Percentiles rank a stretch among this genome's conserved stretches.
phyloP scores from a whole-genome alignment of 2,113 vertebrate genomes.

The Anthoscopus minutus region DNA sequence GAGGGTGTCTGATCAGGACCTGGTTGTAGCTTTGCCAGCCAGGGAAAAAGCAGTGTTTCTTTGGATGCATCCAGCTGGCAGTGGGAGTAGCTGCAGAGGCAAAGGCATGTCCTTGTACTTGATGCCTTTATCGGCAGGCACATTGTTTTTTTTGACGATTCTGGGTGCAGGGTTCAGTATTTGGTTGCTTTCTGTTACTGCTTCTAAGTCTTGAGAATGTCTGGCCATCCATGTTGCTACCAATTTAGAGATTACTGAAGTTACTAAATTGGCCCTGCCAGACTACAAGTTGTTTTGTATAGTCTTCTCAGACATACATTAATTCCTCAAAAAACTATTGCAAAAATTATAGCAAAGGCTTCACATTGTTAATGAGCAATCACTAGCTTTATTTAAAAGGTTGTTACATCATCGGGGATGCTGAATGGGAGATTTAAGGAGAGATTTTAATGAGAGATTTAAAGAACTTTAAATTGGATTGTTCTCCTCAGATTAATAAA shows the following conservation, averaged over 20 bases:
- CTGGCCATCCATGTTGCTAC: neutral
- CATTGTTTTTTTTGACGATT: neutral
- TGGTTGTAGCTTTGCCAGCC: neutral
- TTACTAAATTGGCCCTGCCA: neutral
- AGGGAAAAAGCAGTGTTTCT: neutral
- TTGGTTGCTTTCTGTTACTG: neutral
- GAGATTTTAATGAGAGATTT: neutral
- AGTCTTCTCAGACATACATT: neutral
- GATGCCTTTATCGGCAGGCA: neutral
- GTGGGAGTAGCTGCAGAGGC: neutral
- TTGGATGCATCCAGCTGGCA: neutral
- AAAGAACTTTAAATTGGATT: neutral
- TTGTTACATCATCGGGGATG: neutral
- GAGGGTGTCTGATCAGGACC: neutral
- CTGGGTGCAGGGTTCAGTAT: neutral
- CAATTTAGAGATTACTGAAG: neutral
- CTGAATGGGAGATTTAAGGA: neutral
- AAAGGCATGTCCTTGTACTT: neutral
- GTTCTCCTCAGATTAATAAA: neutral
- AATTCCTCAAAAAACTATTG: neutral
- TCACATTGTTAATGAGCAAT: neutral
- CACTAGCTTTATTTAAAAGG: neutral
- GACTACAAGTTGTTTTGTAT: neutral
- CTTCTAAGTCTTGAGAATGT: neutral
- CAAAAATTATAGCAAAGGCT: neutral